phyloP scores from a whole-genome alignment of 2,797 vertebrate species.

The Cyclopterus lumpus region DNA sequence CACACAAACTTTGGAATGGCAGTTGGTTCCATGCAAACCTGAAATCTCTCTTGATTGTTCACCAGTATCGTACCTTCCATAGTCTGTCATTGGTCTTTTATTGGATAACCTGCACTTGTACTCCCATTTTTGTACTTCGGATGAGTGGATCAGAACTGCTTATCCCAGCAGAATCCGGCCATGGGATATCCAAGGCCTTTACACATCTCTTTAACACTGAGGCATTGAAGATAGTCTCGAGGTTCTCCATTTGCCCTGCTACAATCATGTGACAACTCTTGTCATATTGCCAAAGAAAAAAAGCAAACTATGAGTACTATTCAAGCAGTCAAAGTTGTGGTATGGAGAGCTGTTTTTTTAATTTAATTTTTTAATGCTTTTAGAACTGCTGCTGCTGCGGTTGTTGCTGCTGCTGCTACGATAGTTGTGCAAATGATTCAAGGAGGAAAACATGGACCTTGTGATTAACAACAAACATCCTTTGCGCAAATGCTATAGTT shows the following conservation, averaged over 20 bases:
- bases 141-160: constrained; percentile 57
- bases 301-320: constrained; percentile 69
- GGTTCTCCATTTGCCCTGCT: constrained; percentile 76
- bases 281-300: constrained; percentile 84
- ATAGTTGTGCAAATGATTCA: constrained; percentile 75
- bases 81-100: constrained; percentile 45
- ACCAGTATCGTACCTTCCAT: constrained; percentile 37
- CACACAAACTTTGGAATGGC: constrained; percentile 76
- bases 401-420: constrained; percentile 72
- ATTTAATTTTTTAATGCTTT: constrained; percentile 15
- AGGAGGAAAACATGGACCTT: constrained; percentile 49
- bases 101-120: constrained; percentile 41
- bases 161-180: constrained; percentile 54
- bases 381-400: constrained; percentile 43
- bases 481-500: constrained; percentile 65
- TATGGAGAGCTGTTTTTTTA: constrained; percentile 63
- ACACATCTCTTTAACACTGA: constrained; percentile 53
- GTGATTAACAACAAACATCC: constrained; percentile 44
- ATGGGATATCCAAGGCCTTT: constrained; percentile 49
- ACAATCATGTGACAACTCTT: constrained; percentile 79
- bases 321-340: constrained; percentile 68
- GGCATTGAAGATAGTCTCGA: constrained; percentile 58
- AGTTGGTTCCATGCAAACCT: constrained; percentile 80
- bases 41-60: constrained; percentile 74
- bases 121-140: constrained; percentile 36